Percentiles rank a stretch among this genome's conserved stretches.
phyloP scores from a whole-genome alignment of 2,113 vertebrate genomes.

The Brachirus orientalis region DNA sequence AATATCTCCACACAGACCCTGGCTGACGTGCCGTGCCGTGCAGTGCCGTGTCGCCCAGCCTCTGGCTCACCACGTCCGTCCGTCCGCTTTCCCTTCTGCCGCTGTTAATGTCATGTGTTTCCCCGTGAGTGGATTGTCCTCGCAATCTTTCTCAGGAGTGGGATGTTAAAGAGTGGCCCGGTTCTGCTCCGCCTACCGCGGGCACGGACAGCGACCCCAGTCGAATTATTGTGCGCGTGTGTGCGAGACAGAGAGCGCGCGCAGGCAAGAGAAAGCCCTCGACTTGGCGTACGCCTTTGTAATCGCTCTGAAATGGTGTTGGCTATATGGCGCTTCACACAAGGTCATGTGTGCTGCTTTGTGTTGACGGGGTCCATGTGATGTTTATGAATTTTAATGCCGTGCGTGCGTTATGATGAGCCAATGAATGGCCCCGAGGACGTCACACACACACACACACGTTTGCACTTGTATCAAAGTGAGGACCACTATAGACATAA shows the following conservation, averaged over 20 bases:
- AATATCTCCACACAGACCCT: slow-evolving; percentile 67
- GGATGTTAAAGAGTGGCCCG: slow-evolving; percentile 52
- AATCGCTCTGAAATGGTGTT: too few relatives aligned
- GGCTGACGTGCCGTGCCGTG: slow-evolving; percentile 1
- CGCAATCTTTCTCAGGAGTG: slow-evolving; percentile 69
- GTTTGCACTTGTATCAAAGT: too few relatives aligned
- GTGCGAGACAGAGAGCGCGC: slow-evolving; percentile 39
- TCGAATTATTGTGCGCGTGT: slow-evolving; percentile 32
- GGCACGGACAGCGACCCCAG: slow-evolving; percentile 50
- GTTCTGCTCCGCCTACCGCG: slow-evolving; percentile 73
- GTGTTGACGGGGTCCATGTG: too few relatives aligned
- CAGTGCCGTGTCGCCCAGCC: slow-evolving; percentile 33
- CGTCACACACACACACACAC: neutral
- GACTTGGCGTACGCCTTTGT: slow-evolving; percentile 36
- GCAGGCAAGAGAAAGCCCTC: neutral
- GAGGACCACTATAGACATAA: too few relatives aligned
- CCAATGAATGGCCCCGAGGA: neutral
- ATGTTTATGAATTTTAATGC: too few relatives aligned
- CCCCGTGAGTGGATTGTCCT: slow-evolving; percentile 24
- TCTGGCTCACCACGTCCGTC: slow-evolving; percentile 41
- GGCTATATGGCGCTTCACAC: too few relatives aligned
- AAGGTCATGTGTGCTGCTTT: too few relatives aligned
- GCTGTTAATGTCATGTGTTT: slow-evolving; percentile 65
- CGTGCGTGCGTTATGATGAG: slow-evolving; percentile 8
- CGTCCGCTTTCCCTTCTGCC: slow-evolving; percentile 24